Base-by-base conservation (phyloP, 2,113 vertebrate species). In the Pluvialis apricaria region DNA sequence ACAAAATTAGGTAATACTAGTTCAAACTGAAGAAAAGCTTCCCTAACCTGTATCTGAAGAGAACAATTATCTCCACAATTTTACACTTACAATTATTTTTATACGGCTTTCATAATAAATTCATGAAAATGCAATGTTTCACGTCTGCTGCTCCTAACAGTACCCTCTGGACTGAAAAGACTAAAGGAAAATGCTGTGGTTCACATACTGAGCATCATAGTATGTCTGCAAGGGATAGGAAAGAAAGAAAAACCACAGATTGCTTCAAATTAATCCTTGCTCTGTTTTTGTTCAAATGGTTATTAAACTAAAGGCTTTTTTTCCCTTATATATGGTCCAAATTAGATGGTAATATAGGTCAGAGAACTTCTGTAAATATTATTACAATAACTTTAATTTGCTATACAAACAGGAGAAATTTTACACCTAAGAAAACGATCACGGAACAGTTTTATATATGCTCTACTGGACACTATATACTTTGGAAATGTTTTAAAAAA, bases 201-300 rank as follows among this genome's bases (percentile, higher is more conserved):
- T 95, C 94, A 91, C 76, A 95, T 83, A 92, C 90, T 97, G 82
- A 95, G 76, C 86, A 97, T 72, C 18, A 58, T 19, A 95, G 88
- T 79, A 94, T 45, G 60, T 95, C 88, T 96, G 86, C 79, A 93
- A 97, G 91, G 88, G 85, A 94, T 62, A 97, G 94, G 82, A 96
- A 92, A 92, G 82, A 93, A 92, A 96, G 92, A 81, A 96, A 97
- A 96, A 93, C 58, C 96, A 97, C 82, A 93, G 94, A 97, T 51
- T 95, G 95, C 82, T 95, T 90, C 58, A 86, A 92, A 97, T 96
- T 96, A 96, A 96, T 97, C 93, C 92, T 97, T 88, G n/a, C 80
- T 92, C 49, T 82, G 60, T 49, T 90, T 96, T 86, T 42, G 70
- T 49, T 86, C 25, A 89, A 90, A 88, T 40, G 49, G 42, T 92